Base-by-base conservation (phyloP, 1,140 invertebrate genomes). In the Zaprionus africanus region DNA sequence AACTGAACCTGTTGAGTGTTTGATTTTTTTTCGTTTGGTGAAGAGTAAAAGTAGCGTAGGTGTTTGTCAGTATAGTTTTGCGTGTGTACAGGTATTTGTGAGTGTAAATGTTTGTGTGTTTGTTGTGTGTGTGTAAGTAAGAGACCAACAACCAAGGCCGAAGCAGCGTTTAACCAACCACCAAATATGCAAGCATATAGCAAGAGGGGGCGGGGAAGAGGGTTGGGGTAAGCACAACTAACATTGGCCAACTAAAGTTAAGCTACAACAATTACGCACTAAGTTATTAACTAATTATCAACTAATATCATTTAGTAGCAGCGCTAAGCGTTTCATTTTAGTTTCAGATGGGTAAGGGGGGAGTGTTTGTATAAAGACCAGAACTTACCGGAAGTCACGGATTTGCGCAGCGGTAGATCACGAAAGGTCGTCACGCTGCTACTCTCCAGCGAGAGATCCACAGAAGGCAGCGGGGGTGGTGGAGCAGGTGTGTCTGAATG, bases 391-490 rank as follows among this genome's bases (percentile, higher is more conserved):
- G 96, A 97, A 60, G 96, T 96, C 80, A 96, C 93, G 41, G 97
- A 97, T 94, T 98, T 98, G 76, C 97, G 94, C 76, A 98, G 93
- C 53, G 97, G 97, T 92, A 98, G 94, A 94, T 97, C 97, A 82
- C 97, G 97, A 75, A 98, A 94, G 78, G 97, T 98, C 31, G 98
- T 98, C 59, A 99, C 98, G 93, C 97, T 98, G 92, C 98, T 98
- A 92, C 97, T 98, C 93, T 99, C 98, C 12, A 97, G 97, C 65
- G 97, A 98, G 49, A 99, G 94, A 92, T 98, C 97, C 17, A 99
- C 97, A 15, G 97, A 96, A 3, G 97, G 96, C 68, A 97, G 94
- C 24, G 96, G 95, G 38, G 94, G 96, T n/a, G 96, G 95, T 15
- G 84, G 78, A 13, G 94, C 96, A 6, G 96, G 96, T 5, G 97